Percentiles rank a stretch among this genome's conserved stretches.
Conservation (phyloP, 2,888 invertebrate genomes). For the Poecilus cupreus region DNA sequence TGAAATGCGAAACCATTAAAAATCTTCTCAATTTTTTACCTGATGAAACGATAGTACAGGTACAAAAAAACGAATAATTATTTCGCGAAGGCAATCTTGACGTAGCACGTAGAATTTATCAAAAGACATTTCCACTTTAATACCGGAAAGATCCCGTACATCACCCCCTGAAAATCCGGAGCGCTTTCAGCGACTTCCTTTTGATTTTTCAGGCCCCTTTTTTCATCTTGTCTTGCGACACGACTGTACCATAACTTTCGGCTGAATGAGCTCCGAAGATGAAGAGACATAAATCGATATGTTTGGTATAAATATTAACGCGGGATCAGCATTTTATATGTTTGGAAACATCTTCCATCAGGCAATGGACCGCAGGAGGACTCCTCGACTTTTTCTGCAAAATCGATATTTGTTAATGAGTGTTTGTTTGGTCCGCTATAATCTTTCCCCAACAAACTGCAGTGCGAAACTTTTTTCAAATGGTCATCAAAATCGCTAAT, state of each 20-base stretch:
- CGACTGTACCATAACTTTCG: conserved; percentile 56
- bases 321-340: conserved; percentile 70
- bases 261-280: conserved; percentile 53
- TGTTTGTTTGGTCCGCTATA: conserved; percentile 63
- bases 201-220: conserved; percentile 49
- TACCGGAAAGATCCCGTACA: conserved; percentile 54
- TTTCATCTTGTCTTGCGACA: conserved; percentile 32
- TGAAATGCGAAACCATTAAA: conserved; percentile 8
- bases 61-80: conserved; percentile 45
- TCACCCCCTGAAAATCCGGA: conserved; percentile 46
- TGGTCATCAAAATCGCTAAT: conserved; percentile 68
- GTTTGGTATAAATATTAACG: conserved; percentile 71
- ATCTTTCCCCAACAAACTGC: conserved; percentile 62
- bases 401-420: conserved; percentile 37
- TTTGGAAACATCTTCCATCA: conserved; percentile 68
- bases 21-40: not conserved
- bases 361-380: conserved; percentile 24
- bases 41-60: not conserved
- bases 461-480: conserved; percentile 65
- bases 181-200: conserved; percentile 52
- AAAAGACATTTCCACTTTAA: conserved; percentile 55
- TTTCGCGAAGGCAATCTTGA: conserved; percentile 30
- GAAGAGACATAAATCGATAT: conserved; percentile 65
- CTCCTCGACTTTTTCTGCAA: not conserved
- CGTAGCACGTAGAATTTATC: conserved; percentile 43